Base-by-base conservation (phyloP, 2,113 vertebrate species). In the Probosciger aterrimus region DNA sequence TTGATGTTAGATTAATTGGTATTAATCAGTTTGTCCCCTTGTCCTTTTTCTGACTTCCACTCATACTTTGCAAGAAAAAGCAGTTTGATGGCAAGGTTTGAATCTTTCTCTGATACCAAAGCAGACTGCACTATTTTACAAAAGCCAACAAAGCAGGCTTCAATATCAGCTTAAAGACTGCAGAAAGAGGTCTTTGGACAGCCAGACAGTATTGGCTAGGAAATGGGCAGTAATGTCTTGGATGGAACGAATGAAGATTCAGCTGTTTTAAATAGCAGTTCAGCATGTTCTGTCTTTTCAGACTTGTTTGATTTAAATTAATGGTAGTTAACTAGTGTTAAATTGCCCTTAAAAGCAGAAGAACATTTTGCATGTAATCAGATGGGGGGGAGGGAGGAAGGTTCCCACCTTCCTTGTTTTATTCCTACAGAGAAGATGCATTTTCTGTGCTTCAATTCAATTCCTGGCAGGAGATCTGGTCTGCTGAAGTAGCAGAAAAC, bases 281-380 rank as follows among this genome's bases (percentile, higher is more conserved):
- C 79, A 92, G 74, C 62, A 74, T 44, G 70, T 91, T 93, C 67
- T 57, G 0, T 74, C 52, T 86, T 50, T 93, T 31, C 47, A 77
- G 70, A 91, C 90, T 81, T 74, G 71, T 92, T 95, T 93, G 85
- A 92, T 88, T 95, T 96, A 93, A 94, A 95, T 95, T 95, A 95
- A 88, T 5, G 1, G 25, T 74, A 47, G 30, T 87, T 95, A 93
- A 94, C 62, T 76, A 43, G 79, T 86, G 87, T 86, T 95, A 95
- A 96, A 95, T 96, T 92, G 67, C 55, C 93, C 90, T 95, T 94
- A 90, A 91, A 96, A 92, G 82, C 68, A 84, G 73, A 49, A 86
- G 75, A 92, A 84, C 63, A 18, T 64, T 88, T 77, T 81, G 65
- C 82, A 8, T 78, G 30, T 74, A 89, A 92, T 87, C 88, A 68